Evolutionary conservation across 2,888 invertebrate species (phyloP).

Genomic region (Cheilosia vulpina): DNA sequence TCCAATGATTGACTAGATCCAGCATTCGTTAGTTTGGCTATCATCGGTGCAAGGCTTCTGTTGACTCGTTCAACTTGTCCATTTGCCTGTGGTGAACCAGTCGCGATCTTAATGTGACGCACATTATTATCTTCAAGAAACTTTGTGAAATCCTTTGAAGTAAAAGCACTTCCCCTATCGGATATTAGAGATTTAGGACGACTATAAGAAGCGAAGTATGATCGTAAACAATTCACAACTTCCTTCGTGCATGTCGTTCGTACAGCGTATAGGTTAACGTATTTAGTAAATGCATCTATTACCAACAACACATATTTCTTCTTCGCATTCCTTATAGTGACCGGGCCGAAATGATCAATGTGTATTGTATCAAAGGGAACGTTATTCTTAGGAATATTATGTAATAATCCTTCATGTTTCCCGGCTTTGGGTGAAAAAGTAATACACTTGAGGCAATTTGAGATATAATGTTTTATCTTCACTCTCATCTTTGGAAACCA

Average conservation of each 20-base stretch:
- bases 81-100: constrained; percentile 18
- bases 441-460: constrained; percentile 52
- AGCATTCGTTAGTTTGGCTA: constrained; percentile 42
- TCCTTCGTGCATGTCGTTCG: background rate
- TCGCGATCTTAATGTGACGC: constrained; percentile 22
- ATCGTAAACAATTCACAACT: background rate
- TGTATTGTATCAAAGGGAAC: constrained; percentile 75
- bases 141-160: constrained; percentile 28
- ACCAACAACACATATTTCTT: constrained; percentile 34
- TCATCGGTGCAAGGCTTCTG: constrained; percentile 58
- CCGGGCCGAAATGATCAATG: constrained; percentile 52
- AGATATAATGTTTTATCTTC: constrained; percentile 22
- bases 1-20: background rate
- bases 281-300: constrained; percentile 52
- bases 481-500: constrained; percentile 56
- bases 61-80: constrained; percentile 15
- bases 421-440: constrained; percentile 35
- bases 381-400: constrained; percentile 61
- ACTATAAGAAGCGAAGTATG: constrained; percentile 15
- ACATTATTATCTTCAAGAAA: constrained; percentile 22
- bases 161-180: too few species aligned
- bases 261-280: constrained; percentile 6
- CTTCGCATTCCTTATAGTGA: background rate
- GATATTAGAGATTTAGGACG: background rate
- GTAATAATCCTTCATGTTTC: constrained; percentile 62